A percentile compares a stretch with the other conserved stretches of the same genome.
These are phyloP conservation scores for Bugulina stolonifera DNA, from an alignment of 2,888 invertebrate genomes.

Conservation along the genomic window DNA sequence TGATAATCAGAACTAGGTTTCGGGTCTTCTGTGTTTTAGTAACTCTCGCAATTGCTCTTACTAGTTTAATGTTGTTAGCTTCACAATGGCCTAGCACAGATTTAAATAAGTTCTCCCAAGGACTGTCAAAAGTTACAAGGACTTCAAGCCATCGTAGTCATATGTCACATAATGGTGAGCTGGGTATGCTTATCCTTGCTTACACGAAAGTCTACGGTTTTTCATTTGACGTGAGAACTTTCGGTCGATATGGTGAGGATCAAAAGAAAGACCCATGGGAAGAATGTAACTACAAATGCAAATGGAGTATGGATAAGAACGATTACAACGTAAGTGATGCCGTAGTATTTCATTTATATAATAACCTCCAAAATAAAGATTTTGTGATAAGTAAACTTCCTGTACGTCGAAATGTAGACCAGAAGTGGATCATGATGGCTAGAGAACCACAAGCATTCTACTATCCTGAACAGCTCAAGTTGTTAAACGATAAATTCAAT, in stretches of 20 bases:
- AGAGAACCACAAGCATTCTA: neutral
- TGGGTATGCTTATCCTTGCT: neutral
- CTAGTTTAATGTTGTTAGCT: too few species aligned
- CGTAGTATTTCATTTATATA: neutral
- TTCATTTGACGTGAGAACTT: neutral
- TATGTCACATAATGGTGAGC: neutral
- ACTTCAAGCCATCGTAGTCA: too few species aligned
- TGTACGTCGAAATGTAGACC: neutral
- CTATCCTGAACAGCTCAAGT: neutral
- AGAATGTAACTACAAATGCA: neutral
- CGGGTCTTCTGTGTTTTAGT: too few species aligned
- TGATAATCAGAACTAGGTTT: too few species aligned
- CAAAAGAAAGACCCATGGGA: neutral
- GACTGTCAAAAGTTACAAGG: too few species aligned
- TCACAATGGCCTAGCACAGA: too few species aligned
- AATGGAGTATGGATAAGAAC: neutral
- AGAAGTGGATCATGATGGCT: neutral
- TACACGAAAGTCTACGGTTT: neutral
- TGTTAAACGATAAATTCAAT: neutral
- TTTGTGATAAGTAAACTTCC: neutral
- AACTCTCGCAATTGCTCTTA: too few species aligned
- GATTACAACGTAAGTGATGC: neutral
- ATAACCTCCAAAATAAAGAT: neutral
- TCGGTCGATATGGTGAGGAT: neutral
- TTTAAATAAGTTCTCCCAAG: too few species aligned